Conservation (phyloP, 2,797 vertebrate genomes). For the Acrossocheilus fasciatus region DNA sequence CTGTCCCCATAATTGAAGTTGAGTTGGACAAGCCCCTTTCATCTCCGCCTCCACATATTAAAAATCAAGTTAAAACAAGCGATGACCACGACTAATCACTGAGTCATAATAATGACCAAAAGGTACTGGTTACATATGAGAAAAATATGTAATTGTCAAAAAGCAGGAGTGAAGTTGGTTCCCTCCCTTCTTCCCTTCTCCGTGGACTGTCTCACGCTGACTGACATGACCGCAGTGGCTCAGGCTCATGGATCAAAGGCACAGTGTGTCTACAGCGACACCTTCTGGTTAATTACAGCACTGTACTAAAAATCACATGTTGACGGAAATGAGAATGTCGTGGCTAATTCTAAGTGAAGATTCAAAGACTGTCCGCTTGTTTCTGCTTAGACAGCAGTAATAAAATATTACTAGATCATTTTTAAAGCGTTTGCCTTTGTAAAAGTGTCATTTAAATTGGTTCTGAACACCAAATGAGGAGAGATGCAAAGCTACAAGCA, state of each 20-base stretch:
- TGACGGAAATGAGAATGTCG: not conserved
- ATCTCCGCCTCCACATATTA: conserved; percentile 23
- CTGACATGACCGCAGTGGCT: conserved; percentile 43
- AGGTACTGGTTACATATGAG: not conserved
- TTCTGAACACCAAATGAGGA: not conserved
- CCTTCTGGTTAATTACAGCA: conserved; percentile 49
- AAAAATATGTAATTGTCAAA: not conserved
- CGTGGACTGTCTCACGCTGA: conserved; percentile 52
- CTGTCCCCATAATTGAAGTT: conserved; percentile 31
- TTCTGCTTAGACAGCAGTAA: not conserved
- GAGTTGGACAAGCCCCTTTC: conserved; percentile 39
- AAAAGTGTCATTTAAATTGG: not conserved
- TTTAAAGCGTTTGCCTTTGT: not conserved
- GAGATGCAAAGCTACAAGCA: not conserved
- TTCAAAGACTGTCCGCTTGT: not conserved
- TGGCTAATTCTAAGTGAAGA: not conserved
- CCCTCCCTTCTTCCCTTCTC: conserved; percentile 57
- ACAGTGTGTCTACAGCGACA: conserved; percentile 43
- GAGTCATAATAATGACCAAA: not conserved
- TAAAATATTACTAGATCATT: not conserved
- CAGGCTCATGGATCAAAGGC: conserved; percentile 29
- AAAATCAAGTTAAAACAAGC: not conserved
- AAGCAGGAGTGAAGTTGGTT: conserved; percentile 36
- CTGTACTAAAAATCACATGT: conserved; percentile 8
- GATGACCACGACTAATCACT: not conserved